A percentile compares a stretch with the other conserved stretches of the same genome.
Conservation (phyloP, 2,888 invertebrate species). For the Habroteleia sp. region DNA sequence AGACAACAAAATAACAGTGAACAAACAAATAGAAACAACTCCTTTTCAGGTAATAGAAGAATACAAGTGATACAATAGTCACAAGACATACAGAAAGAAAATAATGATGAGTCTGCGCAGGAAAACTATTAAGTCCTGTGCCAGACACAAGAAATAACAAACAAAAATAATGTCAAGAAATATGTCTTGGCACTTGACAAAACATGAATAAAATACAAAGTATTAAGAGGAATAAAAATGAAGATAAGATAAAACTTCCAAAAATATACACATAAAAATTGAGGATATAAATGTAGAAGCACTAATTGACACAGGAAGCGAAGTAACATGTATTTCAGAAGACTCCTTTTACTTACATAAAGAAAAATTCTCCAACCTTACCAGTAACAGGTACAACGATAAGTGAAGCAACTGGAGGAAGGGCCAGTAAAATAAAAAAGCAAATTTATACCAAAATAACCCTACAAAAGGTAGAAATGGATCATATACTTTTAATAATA, state of each 20-base stretch:
- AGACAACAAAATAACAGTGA: no score
- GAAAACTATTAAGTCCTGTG: not conserved
- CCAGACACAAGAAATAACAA: not conserved
- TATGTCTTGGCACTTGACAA: no score
- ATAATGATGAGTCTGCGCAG: not conserved
- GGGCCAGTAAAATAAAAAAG: no score
- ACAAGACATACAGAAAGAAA: not conserved
- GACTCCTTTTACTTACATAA: not conserved
- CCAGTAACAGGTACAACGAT: conserved; percentile 3
- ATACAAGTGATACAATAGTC: not conserved
- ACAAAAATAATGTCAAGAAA: no score
- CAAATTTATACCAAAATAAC: no score
- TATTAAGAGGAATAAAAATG: not conserved
- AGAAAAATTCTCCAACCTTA: not conserved
- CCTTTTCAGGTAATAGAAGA: not conserved
- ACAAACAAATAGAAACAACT: no score
- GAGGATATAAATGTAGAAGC: not conserved
- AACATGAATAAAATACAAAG: not conserved
- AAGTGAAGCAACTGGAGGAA: no score
- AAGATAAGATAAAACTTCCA: not conserved
- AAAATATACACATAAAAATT: conserved; percentile 1
- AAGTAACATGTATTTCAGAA: conserved; percentile 14
- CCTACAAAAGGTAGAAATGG: no score
- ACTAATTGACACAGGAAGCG: conserved; percentile 11
- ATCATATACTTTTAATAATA: no score